These are phyloP conservation scores for Marcusenius ussheri DNA, from an alignment of 2,113 vertebrate genomes.

Conservation along the genomic window DNA sequence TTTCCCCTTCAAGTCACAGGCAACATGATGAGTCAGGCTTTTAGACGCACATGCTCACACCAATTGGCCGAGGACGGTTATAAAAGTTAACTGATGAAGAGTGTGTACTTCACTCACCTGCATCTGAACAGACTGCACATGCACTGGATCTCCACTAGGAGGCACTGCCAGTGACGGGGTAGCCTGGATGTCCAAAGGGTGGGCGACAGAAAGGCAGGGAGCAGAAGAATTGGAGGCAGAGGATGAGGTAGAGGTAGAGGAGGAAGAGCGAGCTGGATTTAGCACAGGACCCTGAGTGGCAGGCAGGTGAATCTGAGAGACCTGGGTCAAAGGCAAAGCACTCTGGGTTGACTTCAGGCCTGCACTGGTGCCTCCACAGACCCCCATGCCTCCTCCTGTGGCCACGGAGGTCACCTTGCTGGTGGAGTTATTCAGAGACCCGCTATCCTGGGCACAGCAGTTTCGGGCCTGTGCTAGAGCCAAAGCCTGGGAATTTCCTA, in stretches of 20 bases:
- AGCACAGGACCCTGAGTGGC: constrained; percentile 42
- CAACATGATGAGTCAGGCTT: background rate
- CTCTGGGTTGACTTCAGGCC: constrained; percentile 54
- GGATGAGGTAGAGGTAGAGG: constrained; percentile 23
- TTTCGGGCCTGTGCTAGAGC: constrained; percentile 72
- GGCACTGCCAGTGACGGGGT: constrained; percentile 13
- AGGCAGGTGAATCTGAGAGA: constrained; percentile 27
- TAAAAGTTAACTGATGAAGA: background rate
- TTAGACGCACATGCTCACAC: background rate
- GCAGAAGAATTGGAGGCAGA: constrained; percentile 15
- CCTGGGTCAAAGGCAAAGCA: constrained; percentile 42
- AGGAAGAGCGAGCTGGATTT: constrained; percentile 29
- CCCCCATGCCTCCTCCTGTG: constrained; percentile 43
- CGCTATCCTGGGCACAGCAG: constrained; percentile 43
- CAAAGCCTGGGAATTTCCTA: constrained; percentile 75
- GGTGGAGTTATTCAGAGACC: constrained; percentile 23
- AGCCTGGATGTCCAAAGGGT: constrained; percentile 34
- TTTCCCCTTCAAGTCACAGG: constrained; percentile 47
- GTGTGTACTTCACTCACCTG: constrained; percentile 41
- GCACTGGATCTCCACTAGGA: constrained; percentile 38
- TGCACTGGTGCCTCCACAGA: constrained; percentile 53
- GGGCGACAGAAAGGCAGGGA: constrained; percentile 27
- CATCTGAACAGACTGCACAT: constrained; percentile 23
- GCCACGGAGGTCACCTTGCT: constrained; percentile 55
- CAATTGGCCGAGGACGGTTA: background rate